Evolutionary conservation across 2,797 vertebrate species (phyloP).

Genomic region (Hippopotamyrus pictus): DNA sequence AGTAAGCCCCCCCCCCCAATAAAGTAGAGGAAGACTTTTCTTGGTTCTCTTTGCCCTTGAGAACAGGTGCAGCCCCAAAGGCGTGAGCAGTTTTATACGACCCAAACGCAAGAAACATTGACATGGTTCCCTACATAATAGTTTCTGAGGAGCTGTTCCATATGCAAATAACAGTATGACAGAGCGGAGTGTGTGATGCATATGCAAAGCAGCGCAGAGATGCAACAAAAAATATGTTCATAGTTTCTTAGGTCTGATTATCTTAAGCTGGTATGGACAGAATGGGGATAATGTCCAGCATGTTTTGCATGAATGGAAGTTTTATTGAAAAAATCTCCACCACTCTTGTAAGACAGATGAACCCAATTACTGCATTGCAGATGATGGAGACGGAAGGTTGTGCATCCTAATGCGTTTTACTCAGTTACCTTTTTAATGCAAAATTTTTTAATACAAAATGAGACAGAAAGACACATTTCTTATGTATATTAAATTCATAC

Average conservation of each 20-base stretch:
- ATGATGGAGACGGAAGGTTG: slow-evolving; percentile 64
- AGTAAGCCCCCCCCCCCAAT: background rate
- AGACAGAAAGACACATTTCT: slow-evolving; percentile 39
- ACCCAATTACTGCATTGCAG: slow-evolving; percentile 64
- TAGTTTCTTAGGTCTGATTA: background rate
- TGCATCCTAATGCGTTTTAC: slow-evolving; percentile 35
- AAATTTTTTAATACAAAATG: slow-evolving; percentile 29
- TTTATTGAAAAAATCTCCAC: background rate
- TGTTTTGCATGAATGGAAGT: slow-evolving; percentile 24
- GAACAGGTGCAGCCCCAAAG: background rate
- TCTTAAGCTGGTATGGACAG: background rate
- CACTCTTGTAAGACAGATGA: background rate
- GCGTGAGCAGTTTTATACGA: background rate
- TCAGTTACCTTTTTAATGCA: slow-evolving; percentile 29
- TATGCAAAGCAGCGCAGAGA: background rate
- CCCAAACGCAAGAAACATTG: background rate
- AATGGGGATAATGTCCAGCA: slow-evolving; percentile 29
- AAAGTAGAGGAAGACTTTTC: background rate
- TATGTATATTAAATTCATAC: slow-evolving; percentile 41
- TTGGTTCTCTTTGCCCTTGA: background rate
- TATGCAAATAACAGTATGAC: background rate
- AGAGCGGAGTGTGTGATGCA: background rate
- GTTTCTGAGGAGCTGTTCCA: background rate
- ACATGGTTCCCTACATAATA: background rate
- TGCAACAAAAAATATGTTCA: background rate